Conservation (phyloP, 2,113 vertebrate genomes). For the Dicrurus megarhynchus region DNA sequence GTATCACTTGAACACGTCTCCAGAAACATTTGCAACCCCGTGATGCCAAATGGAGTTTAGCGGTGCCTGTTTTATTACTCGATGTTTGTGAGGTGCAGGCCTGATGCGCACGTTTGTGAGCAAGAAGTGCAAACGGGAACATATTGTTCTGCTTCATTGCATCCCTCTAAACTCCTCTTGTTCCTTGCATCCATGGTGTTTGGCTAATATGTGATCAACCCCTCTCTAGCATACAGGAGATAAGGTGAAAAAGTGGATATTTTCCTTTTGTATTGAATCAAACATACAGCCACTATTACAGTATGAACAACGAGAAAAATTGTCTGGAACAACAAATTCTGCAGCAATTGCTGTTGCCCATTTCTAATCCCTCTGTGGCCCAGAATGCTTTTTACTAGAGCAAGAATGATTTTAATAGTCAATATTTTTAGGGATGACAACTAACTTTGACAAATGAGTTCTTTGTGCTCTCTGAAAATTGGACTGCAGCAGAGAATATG, state of each 20-base stretch:
- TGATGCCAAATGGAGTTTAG: neutral
- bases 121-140: neutral
- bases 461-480: neutral
- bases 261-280: neutral
- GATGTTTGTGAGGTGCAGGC: neutral
- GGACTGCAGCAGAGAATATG: neutral
- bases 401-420: neutral
- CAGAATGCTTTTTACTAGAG: neutral
- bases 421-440: neutral
- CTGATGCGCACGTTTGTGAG: neutral
- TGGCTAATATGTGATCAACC: neutral
- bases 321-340: neutral
- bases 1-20: rapidly evolving
- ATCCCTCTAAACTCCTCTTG: neutral
- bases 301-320: neutral
- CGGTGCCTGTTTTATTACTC: rapidly evolving
- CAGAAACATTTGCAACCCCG: neutral
- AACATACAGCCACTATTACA: neutral
- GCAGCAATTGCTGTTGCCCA: neutral
- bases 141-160: neutral
- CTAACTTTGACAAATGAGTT: neutral
- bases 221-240: neutral
- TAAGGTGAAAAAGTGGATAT: neutral
- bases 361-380: neutral
- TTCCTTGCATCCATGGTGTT: neutral